A percentile compares a stretch with the other conserved stretches of the same genome.
These are phyloP conservation scores for Sus scrofa DNA, from an alignment of 2,113 vertebrate species.

Conservation along the genomic window T2T-Sscrofa CM000829.6:22591501-22592000, in stretches of 20 bases:
- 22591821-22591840: conserved; percentile 81
- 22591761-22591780: conserved; percentile 85
- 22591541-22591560: background rate
- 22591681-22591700: conserved; percentile 80
- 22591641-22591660: conserved; percentile 80
- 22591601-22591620: conserved; percentile 84
- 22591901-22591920: conserved; percentile 78
- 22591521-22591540: background rate
- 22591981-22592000: conserved; percentile 87
- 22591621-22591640: conserved; percentile 79
- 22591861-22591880: conserved; percentile 86
- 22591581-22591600: background rate
- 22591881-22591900: conserved; percentile 85
- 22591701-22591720: conserved; percentile 84
- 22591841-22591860: conserved; percentile 86
- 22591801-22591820: conserved; percentile 82
- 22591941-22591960: conserved; percentile 67
- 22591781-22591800: conserved; percentile 86
- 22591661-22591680: conserved; percentile 83
- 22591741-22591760: conserved; percentile 80
- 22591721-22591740: conserved; percentile 86
- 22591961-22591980: conserved; percentile 66
- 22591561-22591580: rapidly evolving
- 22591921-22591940: conserved; percentile 70
- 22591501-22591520: background rate